phyloP scores from a whole-genome alignment of 2,113 vertebrate genomes.

The Thamnaconus septentrionalis region DNA sequence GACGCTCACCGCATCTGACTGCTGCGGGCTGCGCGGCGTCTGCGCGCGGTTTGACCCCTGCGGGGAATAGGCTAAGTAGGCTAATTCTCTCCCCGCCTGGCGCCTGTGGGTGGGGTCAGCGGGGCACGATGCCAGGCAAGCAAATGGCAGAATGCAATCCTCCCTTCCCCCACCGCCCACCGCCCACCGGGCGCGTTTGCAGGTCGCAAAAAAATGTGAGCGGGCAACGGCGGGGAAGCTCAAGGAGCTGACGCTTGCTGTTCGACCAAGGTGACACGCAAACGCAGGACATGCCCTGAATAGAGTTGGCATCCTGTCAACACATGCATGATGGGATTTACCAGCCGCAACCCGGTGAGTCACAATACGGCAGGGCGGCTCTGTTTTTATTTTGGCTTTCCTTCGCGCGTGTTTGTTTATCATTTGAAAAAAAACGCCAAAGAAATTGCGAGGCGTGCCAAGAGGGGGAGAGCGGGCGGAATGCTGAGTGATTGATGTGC shows the following conservation, averaged over 20 bases:
- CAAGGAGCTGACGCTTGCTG: conserved; percentile 68
- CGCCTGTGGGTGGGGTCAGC: conserved; percentile 52
- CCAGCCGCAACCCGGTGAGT: conserved; percentile 7
- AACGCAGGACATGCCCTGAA: conserved; percentile 58
- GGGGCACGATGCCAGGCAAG: conserved; percentile 65
- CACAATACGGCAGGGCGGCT: conserved; percentile 2
- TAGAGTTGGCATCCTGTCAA: conserved; percentile 62
- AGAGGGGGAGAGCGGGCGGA: conserved; percentile 45
- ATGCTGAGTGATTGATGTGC: conserved; percentile 77
- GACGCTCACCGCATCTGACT: conserved; percentile 19
- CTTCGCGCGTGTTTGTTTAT: conserved; percentile 57
- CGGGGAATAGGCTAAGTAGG: conserved; percentile 66
- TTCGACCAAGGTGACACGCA: conserved; percentile 70
- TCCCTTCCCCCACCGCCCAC: conserved; percentile 4
- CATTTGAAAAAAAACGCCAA: conserved; percentile 42
- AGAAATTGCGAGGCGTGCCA: conserved; percentile 44
- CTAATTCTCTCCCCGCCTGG: conserved; percentile 63
- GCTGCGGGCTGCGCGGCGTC: conserved; percentile 17
- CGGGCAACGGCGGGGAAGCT: conserved; percentile 57
- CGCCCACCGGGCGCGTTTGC: conserved; percentile 42
- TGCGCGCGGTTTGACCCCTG: conserved; percentile 57
- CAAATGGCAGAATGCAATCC: conserved; percentile 47
- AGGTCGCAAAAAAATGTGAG: conserved; percentile 46
- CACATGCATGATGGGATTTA: conserved; percentile 44
- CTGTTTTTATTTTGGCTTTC: conserved; percentile 24